phyloP scores from a whole-genome alignment of 2,888 invertebrate species.

The Melanostoma scalare region DNA sequence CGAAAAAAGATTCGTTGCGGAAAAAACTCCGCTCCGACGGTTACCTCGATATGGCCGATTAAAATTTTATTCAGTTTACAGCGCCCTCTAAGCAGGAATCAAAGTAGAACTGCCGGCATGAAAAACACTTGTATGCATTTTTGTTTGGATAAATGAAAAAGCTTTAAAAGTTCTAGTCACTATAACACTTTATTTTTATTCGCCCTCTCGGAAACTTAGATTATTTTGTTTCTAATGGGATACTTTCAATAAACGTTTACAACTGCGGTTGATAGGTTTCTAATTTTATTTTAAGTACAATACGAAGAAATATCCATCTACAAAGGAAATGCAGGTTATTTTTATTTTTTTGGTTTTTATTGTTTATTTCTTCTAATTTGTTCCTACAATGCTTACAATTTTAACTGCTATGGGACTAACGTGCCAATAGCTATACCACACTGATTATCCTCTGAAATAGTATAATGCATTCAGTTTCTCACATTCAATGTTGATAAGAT shows the following conservation, averaged over 20 bases:
- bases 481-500: too few species aligned
- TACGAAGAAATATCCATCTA: conserved; percentile 12
- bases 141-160: background rate
- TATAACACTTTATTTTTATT: background rate
- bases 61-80: too few species aligned
- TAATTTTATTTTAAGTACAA: conserved; percentile 2
- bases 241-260: conserved; percentile 15
- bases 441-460: background rate
- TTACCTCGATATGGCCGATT: too few species aligned
- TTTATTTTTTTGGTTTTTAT: background rate
- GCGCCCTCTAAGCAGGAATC: too few species aligned
- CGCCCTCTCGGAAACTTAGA: conserved; percentile 1
- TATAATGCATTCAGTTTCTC: too few species aligned
- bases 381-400: conserved; percentile 21
- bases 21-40: too few species aligned
- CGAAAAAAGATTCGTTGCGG: too few species aligned
- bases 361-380: conserved; percentile 12
- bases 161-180: background rate
- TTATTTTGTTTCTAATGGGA: conserved; percentile 11
- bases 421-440: background rate
- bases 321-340: conserved; percentile 27
- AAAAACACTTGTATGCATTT: too few species aligned
- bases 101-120: too few species aligned
- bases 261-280: conserved; percentile 1
- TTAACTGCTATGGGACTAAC: background rate